Base-by-base conservation (phyloP, 2,888 invertebrate genomes). In the Tinea trinotella region DNA sequence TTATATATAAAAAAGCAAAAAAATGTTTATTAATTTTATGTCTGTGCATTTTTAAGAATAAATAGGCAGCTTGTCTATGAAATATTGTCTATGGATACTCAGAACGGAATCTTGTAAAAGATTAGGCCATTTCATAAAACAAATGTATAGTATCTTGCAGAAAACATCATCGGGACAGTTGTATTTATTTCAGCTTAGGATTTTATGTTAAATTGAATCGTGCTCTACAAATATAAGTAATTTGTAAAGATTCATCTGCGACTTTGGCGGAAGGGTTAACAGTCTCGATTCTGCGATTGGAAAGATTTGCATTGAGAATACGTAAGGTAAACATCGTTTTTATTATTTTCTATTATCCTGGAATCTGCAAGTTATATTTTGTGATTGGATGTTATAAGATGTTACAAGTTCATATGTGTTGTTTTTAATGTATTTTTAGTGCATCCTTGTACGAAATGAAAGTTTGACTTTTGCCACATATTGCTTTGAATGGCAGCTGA, bases 111-210 rank as follows among this genome's bases (percentile, higher is more conserved):
- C 86, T 86, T 85, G 85, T 83, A 86, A 85, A 82, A 86, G 86
- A 86, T 83, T 86, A 86, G 86, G 86, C 86, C 86, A 86, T 86
- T 86, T 85, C 86, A 85, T 86, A 84, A 83, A 86, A 86, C 85
- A 86, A 85, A 86, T 85, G 85, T 86, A 84, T 86, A 86, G 86
- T 85, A 82, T 80, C 84, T 86, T 81, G 83, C 85, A 85, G 83
- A 85, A 86, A 85, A 81, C 82, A 83, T 83, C 78, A 78, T 82
- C 82, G 76, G 81, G 82, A 79, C 82, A 80, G 81, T 85, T 85
- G 76, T 84, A 84, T 84, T 85, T 85, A 83, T 85, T 85, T 85
- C 84, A 86, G 83, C 84, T 78, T 85, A 76, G 80, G 82, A 82
- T 84, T 84, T 84, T 79, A 78, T 74, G 77, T 80, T 76, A 83